Base-by-base conservation (phyloP, 2,797 vertebrate genomes). In the Florisuga fusca region DNA sequence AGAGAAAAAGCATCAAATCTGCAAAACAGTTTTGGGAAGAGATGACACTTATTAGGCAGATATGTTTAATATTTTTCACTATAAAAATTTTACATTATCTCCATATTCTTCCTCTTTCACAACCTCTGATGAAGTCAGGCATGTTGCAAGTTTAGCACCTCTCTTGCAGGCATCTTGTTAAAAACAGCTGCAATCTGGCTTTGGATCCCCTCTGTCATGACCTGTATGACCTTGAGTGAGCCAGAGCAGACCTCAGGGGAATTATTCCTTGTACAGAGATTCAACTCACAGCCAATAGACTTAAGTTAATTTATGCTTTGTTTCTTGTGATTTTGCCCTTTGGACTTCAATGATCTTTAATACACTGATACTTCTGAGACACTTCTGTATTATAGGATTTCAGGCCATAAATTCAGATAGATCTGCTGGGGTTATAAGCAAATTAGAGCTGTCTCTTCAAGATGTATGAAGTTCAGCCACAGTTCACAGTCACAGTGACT, bases 391-490 rank as follows among this genome's bases (percentile, higher is more conserved):
- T 63, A 57, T 20, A 73, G 7, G 21, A 72, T 51, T 75, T 77
- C 41, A 51, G 26, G 12, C 29, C 25, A 71, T 54, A 80, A 89
- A 85, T 41, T 27, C 41, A 94, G 62, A 64, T 20, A 59, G 34
- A 76, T 67, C 36, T 76, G 29, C 16, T 82, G 19, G n/a, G 41
- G 26, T 62, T 53, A 74, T 58, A 71, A 67, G 46, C 22, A 87
- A 89, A 76, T 72, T 68, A 46, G 58, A 80, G 21, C 36, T 25
- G 3, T 72, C 58, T 88, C 33, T 85, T 79, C 50, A 79, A 81
- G 72, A 54, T 81, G 38, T 31, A 72, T 50, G 25, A 90, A 93
- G 73, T 93, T 95, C 94, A 91, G 53, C 23, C 29, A 12, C n/a
- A 93, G 77, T 89, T 92, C 84, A 96, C 71, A 87, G 73, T 26